A percentile compares a stretch with the other conserved stretches of the same genome.
Conservation (phyloP, 30 jellyfish, hydroid and myxozoan genomes). For the Cassiopea andromeda region DNA sequence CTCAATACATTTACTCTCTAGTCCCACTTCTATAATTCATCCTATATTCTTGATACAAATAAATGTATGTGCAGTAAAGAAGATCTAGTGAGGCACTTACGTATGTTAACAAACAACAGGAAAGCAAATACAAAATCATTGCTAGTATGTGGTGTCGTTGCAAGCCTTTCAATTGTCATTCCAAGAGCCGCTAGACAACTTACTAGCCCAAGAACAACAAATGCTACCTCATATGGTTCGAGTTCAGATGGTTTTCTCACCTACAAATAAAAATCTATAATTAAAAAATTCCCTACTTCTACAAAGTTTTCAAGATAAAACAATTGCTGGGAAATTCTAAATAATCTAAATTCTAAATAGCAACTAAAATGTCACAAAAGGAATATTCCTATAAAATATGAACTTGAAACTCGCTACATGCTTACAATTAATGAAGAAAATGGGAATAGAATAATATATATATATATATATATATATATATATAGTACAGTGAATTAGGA, state of each 20-base stretch:
- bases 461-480: no score
- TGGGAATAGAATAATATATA: background rate
- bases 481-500: background rate
- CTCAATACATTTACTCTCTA: background rate
- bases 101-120: conserved; percentile 64
- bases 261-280: conserved; percentile 24
- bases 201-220: conserved; percentile 57
- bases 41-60: no score
- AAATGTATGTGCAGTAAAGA: background rate
- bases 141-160: background rate
- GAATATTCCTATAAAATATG: no score
- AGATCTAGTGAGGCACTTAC: background rate
- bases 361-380: no score
- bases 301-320: no score
- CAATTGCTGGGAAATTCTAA: no score
- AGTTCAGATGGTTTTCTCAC: conserved; percentile 69
- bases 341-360: no score
- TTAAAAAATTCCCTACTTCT: no score
- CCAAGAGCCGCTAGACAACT: conserved; percentile 77
- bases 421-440: no score
- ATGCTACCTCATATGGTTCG: conserved; percentile 80
- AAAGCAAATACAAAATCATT: conserved; percentile 77
- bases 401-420: no score
- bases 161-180: conserved; percentile 58
- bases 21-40: background rate